A percentile compares a stretch with the other conserved stretches of the same genome.
phyloP scores from a whole-genome alignment of 2,113 vertebrate genomes.

The Varanus salvator region DNA sequence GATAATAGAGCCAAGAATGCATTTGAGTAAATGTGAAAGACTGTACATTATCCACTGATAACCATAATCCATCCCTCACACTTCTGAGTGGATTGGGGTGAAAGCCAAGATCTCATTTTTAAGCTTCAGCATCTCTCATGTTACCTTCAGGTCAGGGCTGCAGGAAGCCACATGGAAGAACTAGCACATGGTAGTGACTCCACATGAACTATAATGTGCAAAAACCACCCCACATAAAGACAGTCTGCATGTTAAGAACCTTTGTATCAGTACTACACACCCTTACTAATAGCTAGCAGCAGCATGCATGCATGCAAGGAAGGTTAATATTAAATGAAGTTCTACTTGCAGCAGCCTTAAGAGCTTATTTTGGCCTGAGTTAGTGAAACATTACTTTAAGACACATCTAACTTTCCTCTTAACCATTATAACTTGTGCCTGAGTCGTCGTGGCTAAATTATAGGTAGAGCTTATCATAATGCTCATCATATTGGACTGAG shows the following conservation, averaged over 20 bases:
- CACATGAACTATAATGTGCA: background rate
- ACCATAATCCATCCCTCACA: background rate
- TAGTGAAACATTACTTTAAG: background rate
- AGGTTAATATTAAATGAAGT: background rate
- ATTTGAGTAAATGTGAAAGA: background rate
- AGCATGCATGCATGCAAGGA: background rate
- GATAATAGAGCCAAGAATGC: background rate
- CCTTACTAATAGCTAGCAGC: background rate
- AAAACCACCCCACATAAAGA: background rate
- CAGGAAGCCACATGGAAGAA: background rate
- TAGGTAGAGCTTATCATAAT: background rate
- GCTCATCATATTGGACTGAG: background rate
- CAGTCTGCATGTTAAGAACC: background rate
- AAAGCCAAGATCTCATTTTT: background rate
- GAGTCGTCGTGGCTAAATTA: background rate
- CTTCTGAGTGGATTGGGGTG: background rate
- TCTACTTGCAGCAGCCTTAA: background rate
- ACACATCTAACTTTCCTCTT: background rate
- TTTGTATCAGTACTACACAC: background rate
- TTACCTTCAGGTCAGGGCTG: background rate
- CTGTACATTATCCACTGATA: background rate
- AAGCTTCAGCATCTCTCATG: background rate
- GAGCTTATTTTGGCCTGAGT: background rate
- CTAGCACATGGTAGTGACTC: background rate
- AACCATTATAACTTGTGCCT: background rate